Base-by-base conservation (phyloP, 2,113 vertebrate species). In the Panurus biarmicus region DNA sequence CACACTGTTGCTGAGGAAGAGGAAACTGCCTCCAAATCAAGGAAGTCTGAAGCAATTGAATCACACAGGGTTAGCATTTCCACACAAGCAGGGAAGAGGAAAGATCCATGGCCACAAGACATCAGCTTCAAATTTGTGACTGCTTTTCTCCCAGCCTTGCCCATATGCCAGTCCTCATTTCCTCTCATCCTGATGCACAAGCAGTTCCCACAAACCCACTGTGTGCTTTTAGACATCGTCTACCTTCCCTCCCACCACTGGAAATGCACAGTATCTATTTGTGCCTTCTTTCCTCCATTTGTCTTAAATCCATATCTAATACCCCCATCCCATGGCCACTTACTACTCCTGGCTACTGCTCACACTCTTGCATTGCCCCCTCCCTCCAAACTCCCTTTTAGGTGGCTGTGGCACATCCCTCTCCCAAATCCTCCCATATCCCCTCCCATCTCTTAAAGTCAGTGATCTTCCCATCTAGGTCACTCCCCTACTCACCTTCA, bases 261-360 rank as follows among this genome's bases (percentile, higher is more conserved):
- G n/a, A 72, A 81, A 87, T 47, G 67, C 40, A 38, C 40, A 53
- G 29, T 14, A 26, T 51, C 26, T 36, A 6, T 77, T 47, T 0
- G 0, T 58, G 45, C 28, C 10, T 78, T 64, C 48, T 24, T 87
- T 10, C 12, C 7, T 18, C 5, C 7, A 21, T 29, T 60, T 53
- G 5, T 40, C 6, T 25, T 31, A 77, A 78, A 12, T 36, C 12
- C 36, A 81, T 61, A 38, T 12, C 28, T 57, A 69, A 70, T 7
- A 47, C 4, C 2, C 9, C 9, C 6, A 36, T 14, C 16, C 69
- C 2, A 1, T 0, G 10, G 28, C 29, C 1, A 1, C 69, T 31
- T 66, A 42, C 10, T 26, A 26, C 10, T 35, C 20, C 14, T 2
- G 2, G 17, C 44, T 83, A 54, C 33, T 65, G 15, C 31, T 61